phyloP scores from a whole-genome alignment of 2,888 invertebrate species.

The Aproaerema taeniolella region DNA sequence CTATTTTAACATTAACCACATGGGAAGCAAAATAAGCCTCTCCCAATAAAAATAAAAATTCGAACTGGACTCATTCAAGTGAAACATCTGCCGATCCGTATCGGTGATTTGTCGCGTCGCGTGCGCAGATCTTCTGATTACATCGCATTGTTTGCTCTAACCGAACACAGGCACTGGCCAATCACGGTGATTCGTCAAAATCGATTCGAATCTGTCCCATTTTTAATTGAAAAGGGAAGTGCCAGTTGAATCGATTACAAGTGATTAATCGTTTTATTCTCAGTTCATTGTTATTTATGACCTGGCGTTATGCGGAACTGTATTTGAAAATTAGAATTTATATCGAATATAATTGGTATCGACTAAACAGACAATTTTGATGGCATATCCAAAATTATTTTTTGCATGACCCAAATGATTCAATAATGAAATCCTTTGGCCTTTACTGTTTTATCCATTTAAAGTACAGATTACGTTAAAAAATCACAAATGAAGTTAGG shows the following conservation, averaged over 20 bases:
- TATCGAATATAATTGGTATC: too few relatives aligned
- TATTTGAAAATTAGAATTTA: not conserved
- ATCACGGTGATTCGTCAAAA: constrained; percentile 62
- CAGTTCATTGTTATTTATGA: constrained; percentile 13
- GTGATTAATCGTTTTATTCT: constrained; percentile 42
- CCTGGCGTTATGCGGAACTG: constrained; percentile 18
- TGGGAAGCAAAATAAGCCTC: too few relatives aligned
- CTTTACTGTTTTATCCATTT: too few relatives aligned
- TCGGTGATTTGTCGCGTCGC: constrained; percentile 54
- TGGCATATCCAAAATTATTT: not conserved
- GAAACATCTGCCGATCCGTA: constrained; percentile 56
- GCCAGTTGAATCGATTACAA: constrained; percentile 36
- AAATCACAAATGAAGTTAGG: too few relatives aligned
- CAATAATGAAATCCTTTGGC: too few relatives aligned
- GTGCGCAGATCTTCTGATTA: constrained; percentile 48
- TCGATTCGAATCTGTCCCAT: constrained; percentile 49
- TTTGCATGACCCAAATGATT: too few relatives aligned
- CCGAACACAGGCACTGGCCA: constrained; percentile 33
- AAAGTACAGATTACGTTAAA: too few relatives aligned
- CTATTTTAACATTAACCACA: too few relatives aligned
- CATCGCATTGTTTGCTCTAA: constrained; percentile 45
- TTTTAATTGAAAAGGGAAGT: constrained; percentile 53
- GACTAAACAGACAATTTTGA: too few relatives aligned
- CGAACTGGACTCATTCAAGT: constrained; percentile 19
- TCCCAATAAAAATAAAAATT: too few relatives aligned